A percentile compares a stretch with the other conserved stretches of the same genome.
phyloP scores from a whole-genome alignment of 2,797 vertebrate species.

The Eospalax fontanierii region DNA sequence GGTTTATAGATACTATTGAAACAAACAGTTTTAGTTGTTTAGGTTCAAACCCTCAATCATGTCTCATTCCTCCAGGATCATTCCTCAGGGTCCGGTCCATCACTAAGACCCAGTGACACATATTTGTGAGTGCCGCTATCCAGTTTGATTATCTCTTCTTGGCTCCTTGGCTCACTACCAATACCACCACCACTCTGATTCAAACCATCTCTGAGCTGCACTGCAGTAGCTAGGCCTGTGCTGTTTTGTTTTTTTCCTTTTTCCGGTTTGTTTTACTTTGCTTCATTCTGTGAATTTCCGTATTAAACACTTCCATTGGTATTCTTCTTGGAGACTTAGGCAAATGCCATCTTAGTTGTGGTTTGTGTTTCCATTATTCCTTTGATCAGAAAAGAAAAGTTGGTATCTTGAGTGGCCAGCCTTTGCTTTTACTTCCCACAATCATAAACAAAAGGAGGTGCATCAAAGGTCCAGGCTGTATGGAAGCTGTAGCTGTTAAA shows the following conservation, averaged over 20 bases:
- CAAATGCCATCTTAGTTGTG: not conserved
- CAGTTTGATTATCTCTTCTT: not conserved
- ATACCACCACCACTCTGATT: not conserved
- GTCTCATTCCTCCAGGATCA: not conserved
- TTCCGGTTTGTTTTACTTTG: not conserved
- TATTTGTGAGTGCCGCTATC: not conserved
- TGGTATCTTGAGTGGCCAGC: not conserved
- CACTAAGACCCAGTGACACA: not conserved
- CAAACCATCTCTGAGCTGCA: not conserved
- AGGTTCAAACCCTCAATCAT: not conserved
- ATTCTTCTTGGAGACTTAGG: not conserved
- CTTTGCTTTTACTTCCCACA: slow-evolving; percentile 38
- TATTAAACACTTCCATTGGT: not conserved
- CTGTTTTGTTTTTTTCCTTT: not conserved
- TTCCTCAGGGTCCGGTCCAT: not conserved
- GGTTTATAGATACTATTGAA: not conserved
- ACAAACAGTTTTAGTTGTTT: not conserved
- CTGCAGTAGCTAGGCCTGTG: not conserved
- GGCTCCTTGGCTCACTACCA: not conserved
- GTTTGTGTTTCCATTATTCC: slow-evolving; percentile 20
- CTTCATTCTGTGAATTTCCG: not conserved
- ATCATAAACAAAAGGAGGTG: not conserved
- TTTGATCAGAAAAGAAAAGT: not conserved
- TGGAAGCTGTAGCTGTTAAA: not conserved
- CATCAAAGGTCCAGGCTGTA: not conserved